Percentiles rank a stretch among this genome's conserved stretches.
Evolutionary conservation across 2,888 invertebrate species (phyloP).

Genomic region (Mesorhabditis belari): DNA sequence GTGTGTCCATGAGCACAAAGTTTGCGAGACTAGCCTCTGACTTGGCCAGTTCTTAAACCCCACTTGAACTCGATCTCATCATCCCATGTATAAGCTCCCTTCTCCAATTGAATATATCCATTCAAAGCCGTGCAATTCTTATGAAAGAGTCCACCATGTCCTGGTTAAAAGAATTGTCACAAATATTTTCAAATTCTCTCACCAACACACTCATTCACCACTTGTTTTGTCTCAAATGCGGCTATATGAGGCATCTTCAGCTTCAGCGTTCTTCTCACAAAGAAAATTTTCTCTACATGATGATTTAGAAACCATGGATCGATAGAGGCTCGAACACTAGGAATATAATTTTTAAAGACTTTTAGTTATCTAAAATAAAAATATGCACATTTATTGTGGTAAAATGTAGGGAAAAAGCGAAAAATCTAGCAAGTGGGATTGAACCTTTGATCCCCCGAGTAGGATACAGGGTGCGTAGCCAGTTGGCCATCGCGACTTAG

Average conservation of each 20-base stretch:
- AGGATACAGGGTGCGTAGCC: too few relatives aligned
- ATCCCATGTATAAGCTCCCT: constrained; percentile 22
- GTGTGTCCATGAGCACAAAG: constrained; percentile 12
- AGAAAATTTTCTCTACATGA: constrained; percentile 28
- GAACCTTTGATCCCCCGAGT: too few relatives aligned
- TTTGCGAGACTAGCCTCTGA: constrained; percentile 12
- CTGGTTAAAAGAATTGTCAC: constrained; percentile 14
- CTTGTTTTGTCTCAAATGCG: constrained; percentile 21
- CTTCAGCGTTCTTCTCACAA: constrained; percentile 18
- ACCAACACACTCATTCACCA: constrained; percentile 34
- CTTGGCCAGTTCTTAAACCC: constrained; percentile 18
- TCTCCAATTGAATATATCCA: constrained; percentile 29
- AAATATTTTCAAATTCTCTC: constrained; percentile 21
- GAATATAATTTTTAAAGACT: too few relatives aligned
- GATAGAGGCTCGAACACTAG: constrained; percentile 30
- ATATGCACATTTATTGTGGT: too few relatives aligned
- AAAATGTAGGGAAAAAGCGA: too few relatives aligned
- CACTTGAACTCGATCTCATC: constrained; percentile 28
- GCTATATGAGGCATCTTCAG: constrained; percentile 34
- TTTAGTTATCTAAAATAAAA: neutral
- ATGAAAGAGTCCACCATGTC: constrained; percentile 9
- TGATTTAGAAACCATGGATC: constrained; percentile 37
- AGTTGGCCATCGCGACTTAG: too few relatives aligned
- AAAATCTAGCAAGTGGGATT: too few relatives aligned
- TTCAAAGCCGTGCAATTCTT: constrained; percentile 35